A percentile compares a stretch with the other conserved stretches of the same genome.
Evolutionary conservation across 2,888 invertebrate genomes (phyloP).

Genomic region (Anorthoa munda): DNA sequence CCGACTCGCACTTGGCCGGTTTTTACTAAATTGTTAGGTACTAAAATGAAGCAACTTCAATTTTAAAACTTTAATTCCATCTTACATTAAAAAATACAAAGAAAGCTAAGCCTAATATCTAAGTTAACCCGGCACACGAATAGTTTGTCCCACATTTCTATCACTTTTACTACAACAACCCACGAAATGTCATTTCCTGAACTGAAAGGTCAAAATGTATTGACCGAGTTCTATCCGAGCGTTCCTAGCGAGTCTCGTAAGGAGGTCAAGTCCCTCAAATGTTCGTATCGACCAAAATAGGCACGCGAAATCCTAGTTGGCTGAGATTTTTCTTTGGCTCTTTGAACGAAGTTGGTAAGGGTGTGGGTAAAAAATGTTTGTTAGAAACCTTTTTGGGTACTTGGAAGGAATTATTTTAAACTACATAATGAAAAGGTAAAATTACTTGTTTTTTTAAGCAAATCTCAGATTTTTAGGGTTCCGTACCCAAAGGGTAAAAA

Average conservation of each 20-base stretch:
- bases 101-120: background rate
- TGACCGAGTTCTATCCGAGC: conserved; percentile 44
- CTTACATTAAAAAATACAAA: background rate
- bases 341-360: background rate
- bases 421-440: no score
- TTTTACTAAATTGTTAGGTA: no score
- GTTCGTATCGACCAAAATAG: conserved; percentile 49
- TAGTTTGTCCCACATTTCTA: conserved; percentile 22
- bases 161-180: conserved; percentile 33
- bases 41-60: no score
- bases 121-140: background rate
- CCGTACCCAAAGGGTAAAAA: no score
- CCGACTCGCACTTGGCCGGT: no score
- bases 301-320: conserved; percentile 41
- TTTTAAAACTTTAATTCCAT: background rate
- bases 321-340: background rate
- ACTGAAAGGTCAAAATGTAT: conserved; percentile 51
- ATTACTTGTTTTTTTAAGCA: no score
- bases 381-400: background rate
- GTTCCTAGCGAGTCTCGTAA: conserved; percentile 36
- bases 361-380: background rate
- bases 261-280: conserved; percentile 54
- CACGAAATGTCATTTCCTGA: conserved; percentile 43
- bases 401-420: no score
- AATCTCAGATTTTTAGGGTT: no score